phyloP scores from a whole-genome alignment of 2,888 invertebrate species.

The Danaus chrysippus region DNA sequence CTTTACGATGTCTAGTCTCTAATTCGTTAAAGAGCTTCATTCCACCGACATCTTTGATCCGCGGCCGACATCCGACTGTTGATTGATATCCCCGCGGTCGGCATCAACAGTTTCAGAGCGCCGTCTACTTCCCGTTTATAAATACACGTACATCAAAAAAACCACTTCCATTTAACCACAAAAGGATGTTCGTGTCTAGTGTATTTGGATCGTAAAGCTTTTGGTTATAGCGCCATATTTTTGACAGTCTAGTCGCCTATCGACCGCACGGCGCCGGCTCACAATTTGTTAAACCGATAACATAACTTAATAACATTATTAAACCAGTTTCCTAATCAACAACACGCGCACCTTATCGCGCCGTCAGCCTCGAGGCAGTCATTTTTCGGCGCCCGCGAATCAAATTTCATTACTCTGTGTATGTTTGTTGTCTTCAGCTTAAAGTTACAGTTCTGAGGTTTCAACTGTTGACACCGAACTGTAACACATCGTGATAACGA shows the following conservation, averaged over 20 bases:
- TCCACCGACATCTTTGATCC: conserved; percentile 28
- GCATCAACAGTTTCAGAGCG: conserved; percentile 15
- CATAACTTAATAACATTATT: neutral
- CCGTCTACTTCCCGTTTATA: conserved; percentile 27
- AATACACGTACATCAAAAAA: conserved; percentile 22
- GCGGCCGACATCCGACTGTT: conserved; percentile 28
- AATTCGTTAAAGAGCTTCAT: conserved; percentile 22
- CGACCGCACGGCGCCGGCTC: neutral
- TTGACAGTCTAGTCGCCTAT: neutral
- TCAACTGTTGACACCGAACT: no score
- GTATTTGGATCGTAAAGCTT: neutral
- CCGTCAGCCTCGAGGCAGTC: neutral
- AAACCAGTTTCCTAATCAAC: neutral
- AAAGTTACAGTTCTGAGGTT: no score
- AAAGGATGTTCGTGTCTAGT: conserved; percentile 26
- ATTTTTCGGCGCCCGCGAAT: neutral
- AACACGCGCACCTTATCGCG: neutral
- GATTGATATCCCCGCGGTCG: conserved; percentile 27
- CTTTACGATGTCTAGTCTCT: conserved; percentile 19
- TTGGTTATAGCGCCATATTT: no score
- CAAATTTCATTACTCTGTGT: neutral
- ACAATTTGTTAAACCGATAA: neutral
- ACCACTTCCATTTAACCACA: conserved; percentile 26
- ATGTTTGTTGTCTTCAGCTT: no score
- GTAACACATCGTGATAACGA: no score